Percentiles rank a stretch among this genome's conserved stretches.
Evolutionary conservation across 2,797 vertebrate genomes (phyloP).

Genomic region (Dallia pectoralis): DNA sequence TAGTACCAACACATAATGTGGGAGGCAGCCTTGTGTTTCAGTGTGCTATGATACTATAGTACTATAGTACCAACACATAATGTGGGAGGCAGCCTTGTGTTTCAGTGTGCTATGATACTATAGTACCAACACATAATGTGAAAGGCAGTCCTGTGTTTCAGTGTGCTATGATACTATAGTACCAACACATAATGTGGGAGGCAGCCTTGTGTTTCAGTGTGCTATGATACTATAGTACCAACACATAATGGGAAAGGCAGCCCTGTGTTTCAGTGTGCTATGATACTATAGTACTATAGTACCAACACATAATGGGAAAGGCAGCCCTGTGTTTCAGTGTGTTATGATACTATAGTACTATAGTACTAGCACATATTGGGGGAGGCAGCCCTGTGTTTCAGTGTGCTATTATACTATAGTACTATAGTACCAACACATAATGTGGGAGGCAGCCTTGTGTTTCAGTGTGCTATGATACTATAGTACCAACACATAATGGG

Average conservation of each 20-base stretch:
- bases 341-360: constrained; percentile 3
- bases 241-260: constrained; percentile 9
- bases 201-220: not conserved
- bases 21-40: not conserved
- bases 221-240: constrained; percentile 4
- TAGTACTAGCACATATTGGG: constrained; percentile 6
- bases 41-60: constrained; percentile 12
- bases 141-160: not conserved
- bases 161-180: constrained; percentile 12
- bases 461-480: constrained; percentile 15
- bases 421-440: constrained; percentile 16
- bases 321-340: not conserved
- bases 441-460: not conserved
- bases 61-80: constrained; percentile 16
- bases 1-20: constrained; percentile 10
- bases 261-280: not conserved
- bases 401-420: constrained; percentile 12
- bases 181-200: constrained; percentile 11
- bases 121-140: constrained; percentile 10
- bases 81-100: not conserved
- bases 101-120: constrained; percentile 15
- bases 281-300: constrained; percentile 17
- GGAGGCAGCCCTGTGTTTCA: not conserved
- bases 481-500: constrained; percentile 11
- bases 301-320: constrained; percentile 10